Percentiles rank a stretch among this genome's conserved stretches.
Conservation (phyloP, 2,797 vertebrate genomes). For the Dendrocincla fuliginosa region DNA sequence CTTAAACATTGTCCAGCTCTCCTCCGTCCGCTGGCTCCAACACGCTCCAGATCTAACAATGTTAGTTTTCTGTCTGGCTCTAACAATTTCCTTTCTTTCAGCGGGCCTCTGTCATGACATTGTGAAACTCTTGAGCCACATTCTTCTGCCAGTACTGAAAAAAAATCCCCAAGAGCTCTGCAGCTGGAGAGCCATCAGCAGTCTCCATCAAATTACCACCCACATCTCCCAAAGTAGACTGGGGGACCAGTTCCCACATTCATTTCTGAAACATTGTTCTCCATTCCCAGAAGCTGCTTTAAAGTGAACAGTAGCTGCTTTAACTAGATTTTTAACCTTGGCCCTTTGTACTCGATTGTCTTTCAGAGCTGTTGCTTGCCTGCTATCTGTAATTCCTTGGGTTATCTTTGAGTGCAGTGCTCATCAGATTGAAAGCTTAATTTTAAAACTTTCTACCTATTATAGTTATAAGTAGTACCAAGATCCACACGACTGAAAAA, state of each 20-base stretch:
- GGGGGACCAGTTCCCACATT: neutral
- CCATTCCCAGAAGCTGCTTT: neutral
- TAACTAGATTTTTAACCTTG: neutral
- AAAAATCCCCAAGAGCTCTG: neutral
- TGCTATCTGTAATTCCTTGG: neutral
- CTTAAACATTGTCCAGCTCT: neutral
- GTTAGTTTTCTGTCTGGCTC: neutral
- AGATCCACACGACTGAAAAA: slow-evolving; percentile 3
- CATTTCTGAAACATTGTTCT: neutral
- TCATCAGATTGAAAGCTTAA: neutral
- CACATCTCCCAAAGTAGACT: neutral
- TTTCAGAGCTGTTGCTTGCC: neutral
- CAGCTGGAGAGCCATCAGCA: neutral
- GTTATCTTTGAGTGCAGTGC: neutral
- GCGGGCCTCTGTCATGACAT: neutral
- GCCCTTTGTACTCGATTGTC: neutral
- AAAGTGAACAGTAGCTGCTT: neutral
- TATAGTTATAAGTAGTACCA: slow-evolving; percentile 16
- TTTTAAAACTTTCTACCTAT: slow-evolving; percentile 31
- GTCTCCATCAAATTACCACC: neutral
- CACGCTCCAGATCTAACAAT: neutral
- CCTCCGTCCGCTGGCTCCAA: neutral
- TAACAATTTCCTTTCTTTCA: neutral
- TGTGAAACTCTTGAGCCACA: neutral
- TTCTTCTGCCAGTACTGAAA: neutral